Percentiles rank a stretch among this genome's conserved stretches.
These are phyloP conservation scores for Triplophysa bombifrons DNA, from an alignment of 2,797 vertebrate genomes.

Conservation along the genomic window DNA sequence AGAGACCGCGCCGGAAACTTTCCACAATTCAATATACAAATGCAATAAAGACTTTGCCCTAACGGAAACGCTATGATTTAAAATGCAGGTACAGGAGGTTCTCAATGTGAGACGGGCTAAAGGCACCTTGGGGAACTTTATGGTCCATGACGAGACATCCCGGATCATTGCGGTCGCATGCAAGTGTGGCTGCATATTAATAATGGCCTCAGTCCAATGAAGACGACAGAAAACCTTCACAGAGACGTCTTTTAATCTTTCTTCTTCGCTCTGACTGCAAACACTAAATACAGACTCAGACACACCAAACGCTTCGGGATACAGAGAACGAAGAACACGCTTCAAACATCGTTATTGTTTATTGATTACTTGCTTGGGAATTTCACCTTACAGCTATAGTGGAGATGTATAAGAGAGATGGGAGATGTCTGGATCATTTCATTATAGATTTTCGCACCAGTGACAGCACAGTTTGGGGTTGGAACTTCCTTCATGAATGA, in stretches of 20 bases:
- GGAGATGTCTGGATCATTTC: too few relatives aligned
- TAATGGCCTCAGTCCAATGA: constrained; percentile 74
- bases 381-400: too few relatives aligned
- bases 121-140: constrained; percentile 83
- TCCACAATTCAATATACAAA: constrained; percentile 68
- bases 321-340: constrained; percentile 51
- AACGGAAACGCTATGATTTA: constrained; percentile 68
- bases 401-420: too few relatives aligned
- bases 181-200: constrained; percentile 80
- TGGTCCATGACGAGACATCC: constrained; percentile 76
- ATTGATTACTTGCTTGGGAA: too few relatives aligned
- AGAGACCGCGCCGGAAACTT: constrained; percentile 54
- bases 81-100: constrained; percentile 56
- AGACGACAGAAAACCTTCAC: constrained; percentile 69
- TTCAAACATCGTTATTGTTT: too few relatives aligned
- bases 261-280: constrained; percentile 61
- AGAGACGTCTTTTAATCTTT: constrained; percentile 75
- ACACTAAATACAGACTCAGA: constrained; percentile 62
- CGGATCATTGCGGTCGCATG: constrained; percentile 77
- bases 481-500: too few relatives aligned
- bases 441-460: too few relatives aligned
- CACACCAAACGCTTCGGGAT: constrained; percentile 63
- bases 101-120: constrained; percentile 72
- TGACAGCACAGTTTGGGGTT: too few relatives aligned
- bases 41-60: constrained; percentile 72